Evolutionary conservation across 2,113 vertebrate genomes (phyloP), one percentile per base, ranked within the genome.

Genomic region (Ellobius talpinus): DNA sequence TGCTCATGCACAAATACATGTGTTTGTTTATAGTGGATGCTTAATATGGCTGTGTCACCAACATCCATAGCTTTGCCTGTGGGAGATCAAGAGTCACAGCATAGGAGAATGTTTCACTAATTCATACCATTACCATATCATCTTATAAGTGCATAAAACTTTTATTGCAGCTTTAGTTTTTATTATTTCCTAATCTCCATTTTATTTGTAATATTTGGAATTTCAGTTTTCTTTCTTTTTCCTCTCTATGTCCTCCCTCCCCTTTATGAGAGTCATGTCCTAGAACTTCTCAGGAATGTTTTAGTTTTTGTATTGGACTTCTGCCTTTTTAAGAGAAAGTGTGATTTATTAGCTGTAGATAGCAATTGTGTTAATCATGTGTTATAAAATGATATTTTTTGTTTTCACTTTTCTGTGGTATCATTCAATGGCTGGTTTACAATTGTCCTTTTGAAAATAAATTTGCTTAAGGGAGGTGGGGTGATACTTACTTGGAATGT

Each of bases 121-220:
- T 21, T 76, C 29, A 63, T 26, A 26, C 12, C 77, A 50, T 50
- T 87, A 76, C 50, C 47, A 33, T 82, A 1, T 12, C 33, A 45
- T 74, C 5, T 65, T 36, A 39, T n/a, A 19, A 26, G 5, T 55
- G 10, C 86, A 0, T 8, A 52, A 47, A 52, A 42, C 3, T 86
- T 68, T 96, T 79, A 10, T 29, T 91, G 7, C 61, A n/a, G 21
- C 5, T 92, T 61, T 90, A 11, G 68, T 72, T 68, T 93, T 65
- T 52, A 61, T 39, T 85, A 33, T 45, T 82, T 78, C 39, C 2
- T 66, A 52, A 87, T 92, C 4, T 90, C 10, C 90, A 4, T 61
- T 86, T 89, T 91, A 36, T 66, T 86, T 82, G 58, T 0, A 19
- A 11, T 23, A n/a, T 9, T 89, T 90, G 17, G 5, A 23, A n/a